Base-by-base conservation (phyloP, 1,140 invertebrate genomes). In the Brachionus paranguensis region DNA sequence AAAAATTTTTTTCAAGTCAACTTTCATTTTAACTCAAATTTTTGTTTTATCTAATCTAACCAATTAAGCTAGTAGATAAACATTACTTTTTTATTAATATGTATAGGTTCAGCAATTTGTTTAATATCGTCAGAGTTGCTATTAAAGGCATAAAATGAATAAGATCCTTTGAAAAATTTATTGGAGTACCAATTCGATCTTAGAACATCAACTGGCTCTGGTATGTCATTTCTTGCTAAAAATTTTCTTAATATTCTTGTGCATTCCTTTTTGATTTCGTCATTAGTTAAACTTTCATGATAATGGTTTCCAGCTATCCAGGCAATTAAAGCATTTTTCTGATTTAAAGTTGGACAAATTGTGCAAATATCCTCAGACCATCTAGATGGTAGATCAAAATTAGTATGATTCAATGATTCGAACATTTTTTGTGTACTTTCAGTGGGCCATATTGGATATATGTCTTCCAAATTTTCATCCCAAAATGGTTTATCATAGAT, bases 121-220 rank as follows among this genome's bases (percentile, higher is more conserved):
- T 27, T 20, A 41, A 29, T 43, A 47, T 81, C 78, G 6, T 45
- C 20, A 10, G 17, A 14, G 10, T n/a, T 0, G 17, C 53, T 45
- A 14, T 87, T 87, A 29, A 24, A 45, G 8, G 78, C 53, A 43
- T 41, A 64, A 47, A 20, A 81, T 20, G 78, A 64, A 68, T 81
- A 81, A 11, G 78, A 64, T n/a, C 78, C 78, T 64, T 20, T 60
- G 11, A 41, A 37, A 20, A 64, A 64, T 8, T n/a, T 24, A n/a
- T 81, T 81, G 6, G 78, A 81, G 27, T 81, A 24, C 78, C 78
- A 81, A 20, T 81, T 81, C 7, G 78, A 45, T 68, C 78, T 60
- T 24, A 64, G 1, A 29, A 65, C 11, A 45, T 81, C 64, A 24
- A 41, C 12, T 10, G 78, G 78, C 29, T 81, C 50, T 60, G 78